Evolutionary conservation across 2,797 vertebrate species (phyloP), one percentile per base, ranked within the genome.

Genomic region (Pseudocheirus occidentalis): DNA sequence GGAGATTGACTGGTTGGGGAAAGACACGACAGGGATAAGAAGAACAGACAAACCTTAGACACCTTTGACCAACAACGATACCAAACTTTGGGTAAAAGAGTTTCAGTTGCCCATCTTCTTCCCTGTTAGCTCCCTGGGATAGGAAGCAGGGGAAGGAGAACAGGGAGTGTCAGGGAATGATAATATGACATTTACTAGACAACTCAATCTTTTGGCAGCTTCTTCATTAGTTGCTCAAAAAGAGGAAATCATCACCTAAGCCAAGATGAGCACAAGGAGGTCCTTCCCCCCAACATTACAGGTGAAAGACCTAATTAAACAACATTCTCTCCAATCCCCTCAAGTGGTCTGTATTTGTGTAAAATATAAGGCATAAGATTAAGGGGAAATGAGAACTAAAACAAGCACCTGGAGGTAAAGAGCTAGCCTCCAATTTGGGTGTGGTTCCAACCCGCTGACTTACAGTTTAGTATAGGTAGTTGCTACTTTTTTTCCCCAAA

Each of bases 401-500:
- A 50, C 73, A 87, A 27, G 73, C 4, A 27, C 14, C 40, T 27
- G 7, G 21, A 87, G 40, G 9, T 34, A 87, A 46, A 87, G 40
- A 46, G 21, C 40, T 87, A 87, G n/a, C 73, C 40, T 81, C 18
- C n/a, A 91, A 90, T 58, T 92, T 56, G 52, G 29, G 14, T 90
- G 40, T 91, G 52, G 13, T 90, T 90, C 91, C 59, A 59, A 58
- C 11, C 91, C 55, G 52, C 29, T 93, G n/a, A 12, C 81, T 95
- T 59, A 59, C 40, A 55, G 27, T 52, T 0, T 0, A 95, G 58
- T 52, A 59, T 1, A 18, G 4, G 52, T 16, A 12, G 87, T 59
- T 93, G 56, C 29, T 89, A 54, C 93, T 91, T 94, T 91, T n/a
- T 5, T 40, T 90, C 52, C 40, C 66, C 89, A 34, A 46, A 95